Evolutionary conservation across 2,113 vertebrate species (phyloP).

Genomic region (Zosterops lateralis): DNA sequence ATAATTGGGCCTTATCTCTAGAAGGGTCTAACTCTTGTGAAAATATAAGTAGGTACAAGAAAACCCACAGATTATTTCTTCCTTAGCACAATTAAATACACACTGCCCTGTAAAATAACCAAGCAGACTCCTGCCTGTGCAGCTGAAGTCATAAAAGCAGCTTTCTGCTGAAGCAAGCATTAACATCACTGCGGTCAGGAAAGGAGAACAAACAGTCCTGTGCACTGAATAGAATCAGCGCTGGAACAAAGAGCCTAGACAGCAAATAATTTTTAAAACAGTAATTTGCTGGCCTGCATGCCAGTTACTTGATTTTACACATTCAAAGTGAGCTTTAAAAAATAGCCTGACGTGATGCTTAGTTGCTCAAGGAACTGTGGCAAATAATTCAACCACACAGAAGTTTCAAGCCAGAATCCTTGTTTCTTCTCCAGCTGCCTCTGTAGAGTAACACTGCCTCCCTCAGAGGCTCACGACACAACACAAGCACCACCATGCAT

Average conservation of each 20-base stretch:
- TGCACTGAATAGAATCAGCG: background rate
- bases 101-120: background rate
- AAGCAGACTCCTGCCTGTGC: background rate
- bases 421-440: background rate
- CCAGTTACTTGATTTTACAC: background rate
- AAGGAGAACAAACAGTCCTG: constrained; percentile 32
- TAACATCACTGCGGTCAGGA: background rate
- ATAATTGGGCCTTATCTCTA: background rate
- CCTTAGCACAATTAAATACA: background rate
- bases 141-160: background rate
- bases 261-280: constrained; percentile 21
- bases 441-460: background rate
- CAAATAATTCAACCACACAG: constrained; percentile 1
- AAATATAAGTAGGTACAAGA: background rate
- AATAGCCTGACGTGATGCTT: background rate
- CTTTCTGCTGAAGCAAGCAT: background rate
- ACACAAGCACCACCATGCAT: background rate
- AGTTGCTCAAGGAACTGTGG: background rate
- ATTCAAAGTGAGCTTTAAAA: background rate
- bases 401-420: background rate
- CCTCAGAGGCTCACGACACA: rapidly evolving
- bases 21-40: background rate
- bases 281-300: background rate
- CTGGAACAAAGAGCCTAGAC: constrained; percentile 24
- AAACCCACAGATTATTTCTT: background rate